A percentile compares a stretch with the other conserved stretches of the same genome.
Conservation (phyloP, 2,888 invertebrate genomes). For the Patella caerulea region DNA sequence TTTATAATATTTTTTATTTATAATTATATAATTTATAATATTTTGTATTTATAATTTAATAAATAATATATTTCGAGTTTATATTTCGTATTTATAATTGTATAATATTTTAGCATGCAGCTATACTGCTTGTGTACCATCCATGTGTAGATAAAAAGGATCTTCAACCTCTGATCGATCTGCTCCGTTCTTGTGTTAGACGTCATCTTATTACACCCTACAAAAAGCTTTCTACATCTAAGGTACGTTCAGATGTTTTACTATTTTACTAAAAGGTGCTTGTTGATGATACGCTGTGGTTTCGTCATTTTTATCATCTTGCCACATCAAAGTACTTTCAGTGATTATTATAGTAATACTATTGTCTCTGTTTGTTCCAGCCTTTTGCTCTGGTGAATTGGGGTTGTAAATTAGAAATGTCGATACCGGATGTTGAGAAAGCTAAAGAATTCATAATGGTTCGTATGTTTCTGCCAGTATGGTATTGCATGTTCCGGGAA, state of each 20-base stretch:
- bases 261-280: neutral
- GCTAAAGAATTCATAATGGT: constrained; percentile 17
- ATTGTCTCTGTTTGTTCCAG: neutral
- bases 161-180: neutral
- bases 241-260: neutral
- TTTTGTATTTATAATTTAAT: too few relatives aligned
- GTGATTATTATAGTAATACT: neutral
- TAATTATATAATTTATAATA: too few relatives aligned
- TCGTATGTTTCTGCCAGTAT: neutral
- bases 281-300: too few relatives aligned
- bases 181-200: constrained; percentile 13
- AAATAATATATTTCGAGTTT: too few relatives aligned
- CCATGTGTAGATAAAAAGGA: constrained; percentile 17
- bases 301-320: neutral
- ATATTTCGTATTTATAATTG: neutral
- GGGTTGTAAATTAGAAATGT: constrained; percentile 18
- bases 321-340: neutral
- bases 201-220: constrained; percentile 25
- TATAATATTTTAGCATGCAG: constrained; percentile 17
- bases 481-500: too few relatives aligned
- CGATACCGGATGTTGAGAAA: neutral
- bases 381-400: constrained; percentile 20
- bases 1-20: too few relatives aligned
- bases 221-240: neutral
- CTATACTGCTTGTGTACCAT: constrained; percentile 19